phyloP scores from a whole-genome alignment of 2,797 vertebrate genomes.

The Acanthurus tractus region DNA sequence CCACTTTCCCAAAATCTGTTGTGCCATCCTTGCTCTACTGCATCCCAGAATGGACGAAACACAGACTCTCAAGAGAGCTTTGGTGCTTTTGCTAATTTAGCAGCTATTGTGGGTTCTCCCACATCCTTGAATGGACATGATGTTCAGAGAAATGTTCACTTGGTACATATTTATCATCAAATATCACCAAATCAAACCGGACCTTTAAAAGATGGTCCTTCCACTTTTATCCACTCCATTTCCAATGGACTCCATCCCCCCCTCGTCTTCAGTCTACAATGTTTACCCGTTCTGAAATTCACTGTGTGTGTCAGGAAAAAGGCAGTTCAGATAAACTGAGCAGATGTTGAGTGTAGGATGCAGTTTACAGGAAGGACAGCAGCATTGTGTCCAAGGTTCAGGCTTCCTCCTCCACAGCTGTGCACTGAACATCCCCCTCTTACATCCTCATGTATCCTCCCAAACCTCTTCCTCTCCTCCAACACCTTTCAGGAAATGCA shows the following conservation, averaged over 20 bases:
- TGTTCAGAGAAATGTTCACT: too few species aligned
- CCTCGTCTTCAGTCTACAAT: neutral
- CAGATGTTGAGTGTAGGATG: constrained; percentile 63
- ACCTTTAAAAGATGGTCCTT: constrained; percentile 7
- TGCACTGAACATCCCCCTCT: constrained; percentile 27
- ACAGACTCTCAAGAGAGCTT: too few species aligned
- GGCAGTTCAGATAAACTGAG: constrained; percentile 40
- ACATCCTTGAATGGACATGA: too few species aligned
- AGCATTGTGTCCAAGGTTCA: constrained; percentile 36
- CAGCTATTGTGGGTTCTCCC: too few species aligned
- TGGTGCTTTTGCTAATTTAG: too few species aligned
- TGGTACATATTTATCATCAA: too few species aligned
- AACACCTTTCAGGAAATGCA: constrained; percentile 46
- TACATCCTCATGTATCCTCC: constrained; percentile 2
- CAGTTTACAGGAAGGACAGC: constrained; percentile 77
- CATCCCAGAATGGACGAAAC: too few species aligned
- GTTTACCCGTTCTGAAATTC: constrained; percentile 4
- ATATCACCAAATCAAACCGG: too few species aligned
- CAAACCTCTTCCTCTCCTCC: too few species aligned
- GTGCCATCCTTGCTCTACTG: too few species aligned
- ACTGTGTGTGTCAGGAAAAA: constrained; percentile 7
- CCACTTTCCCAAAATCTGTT: too few species aligned
- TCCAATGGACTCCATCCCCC: neutral
- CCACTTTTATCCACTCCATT: too few species aligned
- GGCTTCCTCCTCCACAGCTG: constrained; percentile 70